Percentiles rank a stretch among this genome's conserved stretches.
Evolutionary conservation across 2,113 vertebrate genomes (phyloP).

Genomic region (Loxodonta africana): DNA sequence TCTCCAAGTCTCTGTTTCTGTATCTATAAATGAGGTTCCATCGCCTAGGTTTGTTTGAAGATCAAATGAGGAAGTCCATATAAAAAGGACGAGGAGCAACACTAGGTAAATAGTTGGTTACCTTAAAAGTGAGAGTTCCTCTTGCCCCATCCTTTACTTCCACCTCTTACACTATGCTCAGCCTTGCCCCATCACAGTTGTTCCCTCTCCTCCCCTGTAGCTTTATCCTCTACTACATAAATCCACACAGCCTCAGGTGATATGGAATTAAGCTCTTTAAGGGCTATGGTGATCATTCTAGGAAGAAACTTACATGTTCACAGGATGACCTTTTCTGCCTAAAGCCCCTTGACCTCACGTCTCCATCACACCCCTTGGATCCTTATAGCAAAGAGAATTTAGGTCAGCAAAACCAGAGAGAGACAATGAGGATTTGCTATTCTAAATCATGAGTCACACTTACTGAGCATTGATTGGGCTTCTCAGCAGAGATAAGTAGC

Average conservation of each 20-base stretch:
- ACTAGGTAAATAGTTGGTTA: too few relatives aligned
- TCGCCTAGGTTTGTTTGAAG: not conserved
- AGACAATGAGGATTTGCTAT: not conserved
- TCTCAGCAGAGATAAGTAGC: not conserved
- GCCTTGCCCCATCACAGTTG: not conserved
- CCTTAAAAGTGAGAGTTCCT: not conserved
- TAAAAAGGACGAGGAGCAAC: not conserved
- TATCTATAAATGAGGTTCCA: not conserved
- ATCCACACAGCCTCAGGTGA: not conserved
- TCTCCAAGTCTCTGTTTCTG: not conserved
- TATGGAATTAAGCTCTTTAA: not conserved
- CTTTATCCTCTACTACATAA: not conserved
- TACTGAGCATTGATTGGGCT: not conserved
- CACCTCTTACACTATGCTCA: not conserved
- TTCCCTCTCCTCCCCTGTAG: not conserved
- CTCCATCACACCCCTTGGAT: not conserved
- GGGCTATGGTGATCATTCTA: not conserved
- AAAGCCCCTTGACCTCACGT: not conserved
- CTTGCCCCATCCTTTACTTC: not conserved
- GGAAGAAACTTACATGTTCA: not conserved
- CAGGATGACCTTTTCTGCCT: not conserved
- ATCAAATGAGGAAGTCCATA: not conserved
- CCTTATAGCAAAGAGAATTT: not conserved
- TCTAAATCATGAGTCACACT: not conserved
- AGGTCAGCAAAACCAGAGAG: not conserved